Evolutionary conservation across 2,888 invertebrate species (phyloP), one percentile per base, ranked within the genome.

Genomic region (Phyllotreta cruciferae): DNA sequence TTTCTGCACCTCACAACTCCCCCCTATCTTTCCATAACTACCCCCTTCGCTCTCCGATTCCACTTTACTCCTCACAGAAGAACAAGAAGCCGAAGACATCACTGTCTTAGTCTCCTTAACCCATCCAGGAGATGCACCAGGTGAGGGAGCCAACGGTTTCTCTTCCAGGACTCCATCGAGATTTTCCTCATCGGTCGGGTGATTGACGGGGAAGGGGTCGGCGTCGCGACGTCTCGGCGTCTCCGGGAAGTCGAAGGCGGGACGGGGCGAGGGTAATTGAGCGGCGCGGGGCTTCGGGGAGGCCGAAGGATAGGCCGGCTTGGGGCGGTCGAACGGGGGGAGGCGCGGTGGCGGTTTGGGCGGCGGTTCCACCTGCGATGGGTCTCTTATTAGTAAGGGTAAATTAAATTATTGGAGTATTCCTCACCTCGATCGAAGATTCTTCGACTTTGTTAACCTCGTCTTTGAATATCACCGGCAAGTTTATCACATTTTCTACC

Each of bases 1-100:
- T 66, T 75, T 78, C 49, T 74, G 72, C 4, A 75, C 66, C 44
- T 77, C 77, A 53, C 74, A 73, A 65, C 66, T 72, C 6, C 72
- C 67, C 1, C 63, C 13, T 1, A 56, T 53, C 60, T 70, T 73
- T 41, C 66, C 66, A 42, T 57, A 8, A 5, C 13, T n/a, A 6
- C 56, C 37, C 45, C n/a, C 24, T 4, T 66, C 66, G 5, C 56
- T 66, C 10, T 70, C 70, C 24, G 55, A 47, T 34, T 63, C 66
- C 44, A 56, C 44, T 49, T 41, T 63, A 24, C 36, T 54, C 47
- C 44, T 24, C 6, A 34, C 36, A 6, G 62, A 38, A 4, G 37
- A n/a, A 11, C 10, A 8, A 36, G 34, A 36, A 35, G 34, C 36
- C 35, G 49, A 8, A 36, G 34, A 36, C 6, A 8, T 34, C 35